Evolutionary conservation across 1,140 invertebrate species (phyloP).

Genomic region (Calephelis virginiensis): DNA sequence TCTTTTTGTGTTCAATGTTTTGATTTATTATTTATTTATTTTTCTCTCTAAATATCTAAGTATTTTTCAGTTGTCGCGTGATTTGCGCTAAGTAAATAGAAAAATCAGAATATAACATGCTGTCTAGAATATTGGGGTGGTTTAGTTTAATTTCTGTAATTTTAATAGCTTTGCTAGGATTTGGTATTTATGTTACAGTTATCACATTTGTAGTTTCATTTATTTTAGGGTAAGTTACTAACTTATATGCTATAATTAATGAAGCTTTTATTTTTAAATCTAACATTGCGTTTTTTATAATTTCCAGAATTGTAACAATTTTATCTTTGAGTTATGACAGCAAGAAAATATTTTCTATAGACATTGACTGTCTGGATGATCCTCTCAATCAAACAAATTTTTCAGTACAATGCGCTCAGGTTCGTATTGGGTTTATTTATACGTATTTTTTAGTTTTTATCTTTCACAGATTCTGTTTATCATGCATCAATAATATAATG

Average conservation of each 20-base stretch:
- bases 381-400: constrained; percentile 63
- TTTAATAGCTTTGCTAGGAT: constrained; percentile 59
- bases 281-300: constrained; percentile 17
- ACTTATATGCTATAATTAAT: background rate
- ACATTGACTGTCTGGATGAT: constrained; percentile 63
- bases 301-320: constrained; percentile 55
- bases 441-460: no score
- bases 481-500: no score
- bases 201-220: constrained; percentile 61
- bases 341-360: constrained; percentile 58
- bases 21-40: background rate
- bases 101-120: constrained; percentile 32
- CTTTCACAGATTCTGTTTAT: no score
- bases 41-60: background rate
- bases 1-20: no score
- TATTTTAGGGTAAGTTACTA: constrained; percentile 55
- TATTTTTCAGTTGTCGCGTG: background rate
- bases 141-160: constrained; percentile 63
- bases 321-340: constrained; percentile 62
- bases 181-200: constrained; percentile 60
- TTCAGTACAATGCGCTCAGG: constrained; percentile 59
- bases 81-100: background rate
- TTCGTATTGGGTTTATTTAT: constrained; percentile 31
- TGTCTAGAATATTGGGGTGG: constrained; percentile 52
- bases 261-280: background rate